Percentiles rank a stretch among this genome's conserved stretches.
phyloP scores from a whole-genome alignment of 2,888 invertebrate species.

The Caenorhabditis zanzibari region DNA sequence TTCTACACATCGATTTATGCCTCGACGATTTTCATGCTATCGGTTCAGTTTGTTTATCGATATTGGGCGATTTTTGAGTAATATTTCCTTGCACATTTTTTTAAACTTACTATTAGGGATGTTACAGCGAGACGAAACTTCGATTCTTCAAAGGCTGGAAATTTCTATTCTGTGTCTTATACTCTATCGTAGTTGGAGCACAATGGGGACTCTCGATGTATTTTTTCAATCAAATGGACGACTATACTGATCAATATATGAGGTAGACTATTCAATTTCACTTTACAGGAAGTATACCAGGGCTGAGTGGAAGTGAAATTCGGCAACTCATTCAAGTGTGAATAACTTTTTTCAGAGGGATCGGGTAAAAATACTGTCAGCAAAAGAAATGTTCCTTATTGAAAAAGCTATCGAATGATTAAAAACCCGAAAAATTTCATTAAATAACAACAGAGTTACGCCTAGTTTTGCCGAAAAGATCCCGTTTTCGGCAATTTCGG shows the following conservation, averaged over 20 bases:
- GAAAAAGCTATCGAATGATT: too few species aligned
- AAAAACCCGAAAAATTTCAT: too few species aligned
- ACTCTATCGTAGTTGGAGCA: slow-evolving; percentile 8
- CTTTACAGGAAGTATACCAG: too few species aligned
- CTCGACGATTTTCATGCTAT: slow-evolving; percentile 15
- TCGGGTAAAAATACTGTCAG: too few species aligned
- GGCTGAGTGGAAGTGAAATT: too few species aligned
- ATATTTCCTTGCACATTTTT: neutral
- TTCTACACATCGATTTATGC: slow-evolving; percentile 25
- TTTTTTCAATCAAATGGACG: slow-evolving; percentile 23
- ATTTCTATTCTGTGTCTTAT: slow-evolving; percentile 4
- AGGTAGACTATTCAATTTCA: too few species aligned
- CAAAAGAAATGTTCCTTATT: too few species aligned
- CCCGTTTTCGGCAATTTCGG: too few species aligned
- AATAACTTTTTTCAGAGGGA: too few species aligned
- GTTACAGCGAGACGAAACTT: slow-evolving; percentile 13
- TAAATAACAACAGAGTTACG: too few species aligned
- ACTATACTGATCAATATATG: slow-evolving; percentile 15
- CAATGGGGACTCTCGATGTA: slow-evolving; percentile 21
- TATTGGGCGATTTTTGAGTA: slow-evolving; percentile 32
- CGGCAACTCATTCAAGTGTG: too few species aligned
- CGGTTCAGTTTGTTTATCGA: slow-evolving; percentile 21
- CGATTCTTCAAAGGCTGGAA: slow-evolving; percentile 27
- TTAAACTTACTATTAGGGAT: neutral
- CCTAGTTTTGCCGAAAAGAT: too few species aligned